Conservation (phyloP, 1,140 invertebrate species). For the Drosophila yakuba region DNA sequence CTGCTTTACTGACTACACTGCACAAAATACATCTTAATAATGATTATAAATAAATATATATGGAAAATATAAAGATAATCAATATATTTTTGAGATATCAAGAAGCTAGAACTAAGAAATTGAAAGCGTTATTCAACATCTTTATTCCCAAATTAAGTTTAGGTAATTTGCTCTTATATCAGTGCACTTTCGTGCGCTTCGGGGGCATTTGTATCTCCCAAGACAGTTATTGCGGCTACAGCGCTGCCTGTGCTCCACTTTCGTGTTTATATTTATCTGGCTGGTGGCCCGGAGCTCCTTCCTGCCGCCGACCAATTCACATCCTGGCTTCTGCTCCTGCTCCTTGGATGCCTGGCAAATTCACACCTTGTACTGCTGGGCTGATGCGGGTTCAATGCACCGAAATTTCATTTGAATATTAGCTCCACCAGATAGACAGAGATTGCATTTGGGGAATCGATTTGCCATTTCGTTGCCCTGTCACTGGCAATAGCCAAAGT, state of each 20-base stretch:
- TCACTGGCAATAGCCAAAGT: constrained; percentile 42
- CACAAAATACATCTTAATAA: too few relatives aligned
- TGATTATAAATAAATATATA: too few relatives aligned
- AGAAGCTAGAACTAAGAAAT: too few relatives aligned
- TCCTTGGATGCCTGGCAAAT: constrained; percentile 52
- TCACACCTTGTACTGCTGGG: constrained; percentile 58
- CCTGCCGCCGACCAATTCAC: constrained; percentile 35
- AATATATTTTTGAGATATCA: too few relatives aligned
- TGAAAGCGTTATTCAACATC: too few relatives aligned
- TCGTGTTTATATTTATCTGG: constrained; percentile 58
- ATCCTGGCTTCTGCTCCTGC: constrained; percentile 18
- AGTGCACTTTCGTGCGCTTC: constrained; percentile 10
- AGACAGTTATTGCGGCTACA: constrained; percentile 55
- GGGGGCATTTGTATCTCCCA: constrained; percentile 41
- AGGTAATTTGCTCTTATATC: neutral
- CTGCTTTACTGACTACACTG: constrained; percentile 4
- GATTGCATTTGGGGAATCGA: constrained; percentile 62
- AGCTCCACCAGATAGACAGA: constrained; percentile 23
- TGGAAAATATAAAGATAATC: too few relatives aligned
- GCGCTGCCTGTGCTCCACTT: constrained; percentile 39
- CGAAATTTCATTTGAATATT: constrained; percentile 69
- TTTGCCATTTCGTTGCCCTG: constrained; percentile 61
- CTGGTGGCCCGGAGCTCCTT: constrained; percentile 28
- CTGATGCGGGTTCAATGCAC: constrained; percentile 60
- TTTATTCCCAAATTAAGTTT: neutral